These are phyloP conservation scores for Hemithea aestivaria DNA, from an alignment of 2,888 invertebrate species.

Conservation along the genomic window DNA sequence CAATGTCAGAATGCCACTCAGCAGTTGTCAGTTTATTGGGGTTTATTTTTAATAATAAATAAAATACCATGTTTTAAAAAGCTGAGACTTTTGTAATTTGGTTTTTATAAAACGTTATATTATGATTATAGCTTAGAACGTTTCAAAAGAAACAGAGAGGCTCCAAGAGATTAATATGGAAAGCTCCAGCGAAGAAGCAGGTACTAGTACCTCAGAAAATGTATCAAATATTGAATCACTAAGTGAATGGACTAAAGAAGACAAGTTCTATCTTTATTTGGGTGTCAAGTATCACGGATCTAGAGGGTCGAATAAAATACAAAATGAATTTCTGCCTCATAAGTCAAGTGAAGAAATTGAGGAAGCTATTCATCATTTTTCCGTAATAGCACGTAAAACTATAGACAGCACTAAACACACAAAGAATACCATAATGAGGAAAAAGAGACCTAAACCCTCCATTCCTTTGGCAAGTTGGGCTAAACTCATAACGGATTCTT, in stretches of 20 bases:
- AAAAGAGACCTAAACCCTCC: conserved; percentile 21
- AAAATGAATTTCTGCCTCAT: conserved; percentile 29
- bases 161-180: no score
- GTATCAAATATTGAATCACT: conserved; percentile 10
- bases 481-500: conserved; percentile 44
- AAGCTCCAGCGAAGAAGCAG: no score
- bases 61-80: no score
- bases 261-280: conserved; percentile 48
- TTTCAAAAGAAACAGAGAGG: no score
- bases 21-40: no score
- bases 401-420: conserved; percentile 10
- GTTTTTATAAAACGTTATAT: no score
- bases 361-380: conserved; percentile 45
- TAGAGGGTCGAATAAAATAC: conserved; percentile 35
- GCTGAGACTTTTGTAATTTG: no score
- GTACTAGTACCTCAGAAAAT: neutral
- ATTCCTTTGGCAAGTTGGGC: conserved; percentile 56
- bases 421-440: conserved; percentile 17
- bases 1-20: no score
- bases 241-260: conserved; percentile 52
- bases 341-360: conserved; percentile 45
- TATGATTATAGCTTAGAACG: no score
- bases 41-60: no score
- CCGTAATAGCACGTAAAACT: conserved; percentile 31
- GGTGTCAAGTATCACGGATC: conserved; percentile 43